Percentiles rank a stretch among this genome's conserved stretches.
These are phyloP conservation scores for Tichodroma muraria DNA, from an alignment of 2,113 vertebrate species.

Conservation along the genomic window DNA sequence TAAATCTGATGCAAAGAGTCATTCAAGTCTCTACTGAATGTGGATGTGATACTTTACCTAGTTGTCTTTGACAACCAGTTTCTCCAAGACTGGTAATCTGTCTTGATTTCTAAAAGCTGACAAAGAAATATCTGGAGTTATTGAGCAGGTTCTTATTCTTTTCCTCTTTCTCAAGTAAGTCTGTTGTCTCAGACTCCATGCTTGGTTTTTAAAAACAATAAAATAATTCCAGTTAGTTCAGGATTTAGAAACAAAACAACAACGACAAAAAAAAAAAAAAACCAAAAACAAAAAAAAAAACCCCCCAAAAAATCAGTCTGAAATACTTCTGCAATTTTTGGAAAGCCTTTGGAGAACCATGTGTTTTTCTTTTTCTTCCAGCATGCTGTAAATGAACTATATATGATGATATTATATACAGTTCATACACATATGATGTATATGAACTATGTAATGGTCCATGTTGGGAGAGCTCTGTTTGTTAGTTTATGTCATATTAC, in stretches of 20 bases:
- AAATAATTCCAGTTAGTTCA: background rate
- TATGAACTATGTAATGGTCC: background rate
- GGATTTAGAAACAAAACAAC: background rate
- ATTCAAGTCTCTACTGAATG: background rate
- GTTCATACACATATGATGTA: background rate
- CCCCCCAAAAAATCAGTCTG: rapidly evolving
- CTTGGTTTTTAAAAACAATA: background rate
- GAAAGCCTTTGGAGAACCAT: background rate
- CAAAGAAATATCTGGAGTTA: background rate
- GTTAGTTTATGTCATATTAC: background rate
- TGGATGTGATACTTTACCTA: background rate
- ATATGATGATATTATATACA: background rate
- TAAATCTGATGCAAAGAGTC: background rate
- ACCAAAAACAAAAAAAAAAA: too few relatives aligned
- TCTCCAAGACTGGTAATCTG: background rate
- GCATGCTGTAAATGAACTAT: background rate
- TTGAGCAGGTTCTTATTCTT: background rate
- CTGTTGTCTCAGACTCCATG: background rate
- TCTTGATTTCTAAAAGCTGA: background rate
- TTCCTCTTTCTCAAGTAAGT: background rate
- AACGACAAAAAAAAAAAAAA: too few relatives aligned
- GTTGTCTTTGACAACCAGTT: background rate
- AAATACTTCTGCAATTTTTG: background rate
- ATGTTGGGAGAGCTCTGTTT: background rate
- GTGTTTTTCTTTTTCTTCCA: background rate